A percentile compares a stretch with the other conserved stretches of the same genome.
Evolutionary conservation across 2,113 vertebrate genomes (phyloP).

Genomic region (Chrysochloris asiatica): DNA sequence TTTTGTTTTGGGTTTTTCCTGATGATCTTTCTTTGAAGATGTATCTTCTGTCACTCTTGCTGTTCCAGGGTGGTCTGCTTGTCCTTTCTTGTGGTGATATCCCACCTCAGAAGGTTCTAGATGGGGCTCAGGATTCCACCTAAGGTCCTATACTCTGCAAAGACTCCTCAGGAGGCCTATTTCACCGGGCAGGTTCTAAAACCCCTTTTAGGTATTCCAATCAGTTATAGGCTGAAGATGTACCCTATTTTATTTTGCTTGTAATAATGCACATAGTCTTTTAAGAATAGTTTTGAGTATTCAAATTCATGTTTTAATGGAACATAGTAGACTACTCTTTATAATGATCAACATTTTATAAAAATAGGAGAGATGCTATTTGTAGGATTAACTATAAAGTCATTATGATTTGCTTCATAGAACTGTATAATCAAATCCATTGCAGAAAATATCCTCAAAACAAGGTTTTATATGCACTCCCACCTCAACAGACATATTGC

Average conservation of each 20-base stretch:
- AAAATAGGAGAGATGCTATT: conserved; percentile 14
- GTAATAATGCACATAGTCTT: background rate
- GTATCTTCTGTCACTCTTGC: too few relatives aligned
- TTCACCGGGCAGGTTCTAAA: too few relatives aligned
- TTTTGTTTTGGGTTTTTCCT: too few relatives aligned
- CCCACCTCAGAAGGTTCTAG: too few relatives aligned
- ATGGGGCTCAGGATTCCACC: too few relatives aligned
- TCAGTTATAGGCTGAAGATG: too few relatives aligned
- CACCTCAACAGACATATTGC: background rate
- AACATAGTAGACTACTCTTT: background rate
- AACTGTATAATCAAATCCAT: background rate
- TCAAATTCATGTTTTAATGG: conserved; percentile 43
- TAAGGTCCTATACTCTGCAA: too few relatives aligned
- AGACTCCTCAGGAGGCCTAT: too few relatives aligned
- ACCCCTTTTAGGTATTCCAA: too few relatives aligned
- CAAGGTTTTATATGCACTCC: background rate
- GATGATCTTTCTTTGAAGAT: too few relatives aligned
- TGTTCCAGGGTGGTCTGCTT: too few relatives aligned
- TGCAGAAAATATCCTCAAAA: conserved; percentile 26
- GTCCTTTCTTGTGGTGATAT: too few relatives aligned
- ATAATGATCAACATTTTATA: conserved; percentile 4
- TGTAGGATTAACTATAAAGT: background rate
- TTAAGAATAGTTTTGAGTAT: conserved; percentile 46
- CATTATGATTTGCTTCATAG: conserved; percentile 5
- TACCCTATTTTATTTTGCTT: conserved; percentile 9